These are phyloP conservation scores for Formica selysi DNA, from an alignment of 1,140 invertebrate species.

Conservation along the genomic window DNA sequence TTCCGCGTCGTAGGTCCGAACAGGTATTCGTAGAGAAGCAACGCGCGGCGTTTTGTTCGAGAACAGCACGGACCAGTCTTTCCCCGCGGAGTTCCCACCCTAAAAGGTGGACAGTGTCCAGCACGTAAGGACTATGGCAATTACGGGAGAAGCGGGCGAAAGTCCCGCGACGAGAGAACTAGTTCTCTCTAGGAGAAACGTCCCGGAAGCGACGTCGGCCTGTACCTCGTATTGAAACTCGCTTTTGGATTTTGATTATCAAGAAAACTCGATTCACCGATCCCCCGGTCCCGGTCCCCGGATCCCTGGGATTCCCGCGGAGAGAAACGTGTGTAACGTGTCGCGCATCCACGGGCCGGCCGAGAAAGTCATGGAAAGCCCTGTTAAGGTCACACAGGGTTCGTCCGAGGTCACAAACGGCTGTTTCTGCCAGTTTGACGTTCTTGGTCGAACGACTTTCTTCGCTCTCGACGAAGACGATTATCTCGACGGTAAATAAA, in stretches of 20 bases:
- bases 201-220: constrained; percentile 55
- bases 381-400: constrained; percentile 71
- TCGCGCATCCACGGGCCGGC: constrained; percentile 80
- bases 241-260: constrained; percentile 77
- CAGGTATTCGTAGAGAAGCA: constrained; percentile 45
- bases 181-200: constrained; percentile 62
- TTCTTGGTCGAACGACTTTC: constrained; percentile 35
- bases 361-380: constrained; percentile 76
- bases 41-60: constrained; percentile 41
- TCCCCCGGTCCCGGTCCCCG: constrained; percentile 69
- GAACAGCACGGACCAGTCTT: constrained; percentile 67
- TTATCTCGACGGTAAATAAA: background rate
- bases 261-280: constrained; percentile 73
- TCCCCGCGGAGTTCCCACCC: constrained; percentile 53
- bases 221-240: constrained; percentile 67
- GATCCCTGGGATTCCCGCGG: constrained; percentile 56
- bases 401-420: constrained; percentile 80
- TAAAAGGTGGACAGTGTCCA: constrained; percentile 69
- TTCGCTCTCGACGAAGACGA: constrained; percentile 15
- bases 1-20: background rate
- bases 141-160: constrained; percentile 28
- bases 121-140: constrained; percentile 71
- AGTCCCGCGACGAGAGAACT: constrained; percentile 67
- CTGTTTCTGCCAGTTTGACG: constrained; percentile 66
- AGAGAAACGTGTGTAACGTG: constrained; percentile 81